Percentiles rank a stretch among this genome's conserved stretches.
Evolutionary conservation across 1,140 invertebrate genomes (phyloP).

Genomic region (Drosophila virilis): DNA sequence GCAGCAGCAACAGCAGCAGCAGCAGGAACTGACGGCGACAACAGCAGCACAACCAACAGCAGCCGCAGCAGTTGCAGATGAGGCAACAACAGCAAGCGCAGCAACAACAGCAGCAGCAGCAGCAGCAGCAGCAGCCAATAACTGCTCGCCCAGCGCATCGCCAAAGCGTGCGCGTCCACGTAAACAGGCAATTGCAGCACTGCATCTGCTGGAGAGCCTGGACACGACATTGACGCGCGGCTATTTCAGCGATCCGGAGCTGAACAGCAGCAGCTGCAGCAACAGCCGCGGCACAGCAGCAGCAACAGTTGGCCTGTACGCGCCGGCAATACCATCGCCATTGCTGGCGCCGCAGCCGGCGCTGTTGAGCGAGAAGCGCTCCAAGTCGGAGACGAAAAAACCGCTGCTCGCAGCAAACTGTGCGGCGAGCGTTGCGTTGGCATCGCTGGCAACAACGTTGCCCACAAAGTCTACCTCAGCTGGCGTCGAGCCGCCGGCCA

Average conservation of each 20-base stretch:
- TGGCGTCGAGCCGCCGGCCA: constrained; percentile 3
- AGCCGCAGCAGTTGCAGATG: not conserved
- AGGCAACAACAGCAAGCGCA: constrained; percentile 6
- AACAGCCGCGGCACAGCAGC: not conserved
- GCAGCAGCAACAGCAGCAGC: constrained; percentile 24
- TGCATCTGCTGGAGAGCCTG: constrained; percentile 62
- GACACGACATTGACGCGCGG: constrained; percentile 69
- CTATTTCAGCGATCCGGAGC: constrained; percentile 83
- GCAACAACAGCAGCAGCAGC: not conserved
- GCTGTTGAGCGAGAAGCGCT: constrained; percentile 61
- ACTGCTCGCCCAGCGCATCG: constrained; percentile 47
- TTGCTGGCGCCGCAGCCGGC: constrained; percentile 18
- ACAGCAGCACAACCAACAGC: not conserved
- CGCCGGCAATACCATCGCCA: constrained; percentile 41
- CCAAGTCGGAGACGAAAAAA: constrained; percentile 83
- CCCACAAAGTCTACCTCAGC: constrained; percentile 33
- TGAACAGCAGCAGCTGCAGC: constrained; percentile 47
- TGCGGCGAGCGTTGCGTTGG: constrained; percentile 15
- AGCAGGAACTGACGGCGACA: not conserved
- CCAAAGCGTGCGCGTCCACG: constrained; percentile 64
- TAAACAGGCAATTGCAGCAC: constrained; percentile 66
- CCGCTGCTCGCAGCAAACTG: constrained; percentile 26
- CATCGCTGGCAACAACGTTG: constrained; percentile 23
- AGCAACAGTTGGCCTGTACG: constrained; percentile 41
- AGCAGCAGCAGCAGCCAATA: not conserved